Evolutionary conservation across 1,140 invertebrate genomes (phyloP).

Genomic region (Ostrea denselamellosa): DNA sequence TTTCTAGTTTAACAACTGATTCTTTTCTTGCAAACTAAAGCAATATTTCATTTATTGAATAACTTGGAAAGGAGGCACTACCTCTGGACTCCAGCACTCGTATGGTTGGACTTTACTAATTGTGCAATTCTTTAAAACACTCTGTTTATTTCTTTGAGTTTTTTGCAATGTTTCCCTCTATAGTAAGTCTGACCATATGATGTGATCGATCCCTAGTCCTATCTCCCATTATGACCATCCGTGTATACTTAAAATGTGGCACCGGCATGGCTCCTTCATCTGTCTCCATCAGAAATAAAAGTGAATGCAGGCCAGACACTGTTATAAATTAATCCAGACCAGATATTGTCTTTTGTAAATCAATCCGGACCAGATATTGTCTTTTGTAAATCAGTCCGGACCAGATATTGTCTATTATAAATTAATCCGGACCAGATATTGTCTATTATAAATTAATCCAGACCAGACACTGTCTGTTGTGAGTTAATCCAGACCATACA

Average conservation of each 20-base stretch:
- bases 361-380: not conserved
- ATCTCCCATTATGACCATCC: not conserved
- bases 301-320: not conserved
- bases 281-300: not conserved
- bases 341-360: not conserved
- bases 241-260: slow-evolving; percentile 20
- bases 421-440: too few relatives aligned
- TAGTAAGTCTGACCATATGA: slow-evolving; percentile 10
- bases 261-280: not conserved
- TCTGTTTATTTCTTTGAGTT: not conserved
- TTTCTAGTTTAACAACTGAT: not conserved
- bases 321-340: not conserved
- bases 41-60: not conserved
- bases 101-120: not conserved
- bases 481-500: too few relatives aligned
- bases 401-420: too few relatives aligned
- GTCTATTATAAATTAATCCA: too few relatives aligned
- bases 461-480: too few relatives aligned
- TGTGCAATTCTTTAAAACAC: not conserved
- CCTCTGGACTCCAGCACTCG: not conserved
- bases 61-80: not conserved
- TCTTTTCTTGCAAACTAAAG: slow-evolving; percentile 11
- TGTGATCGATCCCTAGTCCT: not conserved
- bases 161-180: not conserved
- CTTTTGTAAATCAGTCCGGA: too few relatives aligned